Conservation (phyloP, 2,888 invertebrate species). For the Calameuta filiformis region DNA sequence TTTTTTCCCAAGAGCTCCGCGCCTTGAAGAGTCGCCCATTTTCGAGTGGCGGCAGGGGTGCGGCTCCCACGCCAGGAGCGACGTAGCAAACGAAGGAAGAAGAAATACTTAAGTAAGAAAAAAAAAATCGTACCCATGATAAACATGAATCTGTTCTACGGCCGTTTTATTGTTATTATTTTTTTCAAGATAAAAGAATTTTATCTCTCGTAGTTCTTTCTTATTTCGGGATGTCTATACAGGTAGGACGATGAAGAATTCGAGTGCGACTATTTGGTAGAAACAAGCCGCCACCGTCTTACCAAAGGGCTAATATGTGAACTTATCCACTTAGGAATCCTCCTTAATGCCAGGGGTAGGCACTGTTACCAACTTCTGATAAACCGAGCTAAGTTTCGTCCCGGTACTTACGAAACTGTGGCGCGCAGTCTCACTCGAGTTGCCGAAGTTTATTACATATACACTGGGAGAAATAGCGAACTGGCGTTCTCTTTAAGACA, state of each 20-base stretch:
- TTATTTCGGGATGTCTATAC: background rate
- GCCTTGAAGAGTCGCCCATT: background rate
- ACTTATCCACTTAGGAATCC: slow-evolving; percentile 62
- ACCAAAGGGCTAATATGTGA: slow-evolving; percentile 48
- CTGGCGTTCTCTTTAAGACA: slow-evolving; percentile 15
- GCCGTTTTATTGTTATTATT: background rate
- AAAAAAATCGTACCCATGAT: background rate
- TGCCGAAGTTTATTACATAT: slow-evolving; percentile 34
- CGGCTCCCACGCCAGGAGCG: background rate
- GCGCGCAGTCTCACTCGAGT: slow-evolving; percentile 26
- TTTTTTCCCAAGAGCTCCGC: background rate
- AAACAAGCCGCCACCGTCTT: slow-evolving; percentile 3
- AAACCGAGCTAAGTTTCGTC: slow-evolving; percentile 46
- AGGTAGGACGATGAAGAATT: background rate
- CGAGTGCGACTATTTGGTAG: background rate
- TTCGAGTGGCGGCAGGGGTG: background rate
- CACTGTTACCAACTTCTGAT: slow-evolving; percentile 47
- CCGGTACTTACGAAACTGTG: slow-evolving; percentile 34
- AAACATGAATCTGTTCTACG: background rate
- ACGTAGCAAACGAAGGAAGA: background rate
- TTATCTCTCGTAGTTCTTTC: background rate
- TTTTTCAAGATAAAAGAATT: background rate
- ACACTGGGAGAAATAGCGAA: slow-evolving; percentile 28
- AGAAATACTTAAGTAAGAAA: background rate
- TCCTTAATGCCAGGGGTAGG: slow-evolving; percentile 45